Evolutionary conservation across 2,888 invertebrate genomes (phyloP), one percentile per base, ranked within the genome.

Genomic region (Cataglyphis albicans): DNA sequence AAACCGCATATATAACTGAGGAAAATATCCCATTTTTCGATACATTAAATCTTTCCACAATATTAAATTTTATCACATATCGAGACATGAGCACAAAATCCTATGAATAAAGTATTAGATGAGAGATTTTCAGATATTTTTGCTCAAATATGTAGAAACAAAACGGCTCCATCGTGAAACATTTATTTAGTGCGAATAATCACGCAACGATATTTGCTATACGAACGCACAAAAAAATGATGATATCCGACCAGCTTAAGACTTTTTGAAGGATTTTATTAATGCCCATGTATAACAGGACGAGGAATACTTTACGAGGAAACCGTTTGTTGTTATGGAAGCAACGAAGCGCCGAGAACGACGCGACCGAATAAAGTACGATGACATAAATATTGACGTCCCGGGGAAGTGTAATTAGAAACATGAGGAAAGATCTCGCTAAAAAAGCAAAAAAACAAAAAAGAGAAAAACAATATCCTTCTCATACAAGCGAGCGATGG

Each of bases 361-460:
- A 63, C 41, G 32, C 67, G 63, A 67, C 65, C 64, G 87, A 57
- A 81, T 61, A 81, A 84, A 63, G 64, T 78, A 84, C 78, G 83
- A 68, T 52, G 65, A 25, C 80, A 85, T 86, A 87, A 90, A 86
- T 89, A 89, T 87, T 83, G 76, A 32, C 52, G 84, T 83, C 70
- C 59, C 73, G 41, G 63, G 81, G 84, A 86, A 74, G 85, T 72
- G 86, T 88, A 90, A 90, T 90, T 90, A 90, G 84, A 88, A 84
- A 83, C 82, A 70, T 74, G 81, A 21, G 12, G 55, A 29, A 65
- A 76, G 38, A 29, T 6, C n/a, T 32, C n/a, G 35, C 18, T 32
- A 48, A 9, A 35, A 12, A 61, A 67, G 41, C 48, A 68, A 65
- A 57, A 25, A 25, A 65, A 57, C 0, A 21, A 21, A 48, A 32